A percentile compares a stretch with the other conserved stretches of the same genome.
Evolutionary conservation across 2,888 invertebrate species (phyloP).

Genomic region (Pollenia angustigena): DNA sequence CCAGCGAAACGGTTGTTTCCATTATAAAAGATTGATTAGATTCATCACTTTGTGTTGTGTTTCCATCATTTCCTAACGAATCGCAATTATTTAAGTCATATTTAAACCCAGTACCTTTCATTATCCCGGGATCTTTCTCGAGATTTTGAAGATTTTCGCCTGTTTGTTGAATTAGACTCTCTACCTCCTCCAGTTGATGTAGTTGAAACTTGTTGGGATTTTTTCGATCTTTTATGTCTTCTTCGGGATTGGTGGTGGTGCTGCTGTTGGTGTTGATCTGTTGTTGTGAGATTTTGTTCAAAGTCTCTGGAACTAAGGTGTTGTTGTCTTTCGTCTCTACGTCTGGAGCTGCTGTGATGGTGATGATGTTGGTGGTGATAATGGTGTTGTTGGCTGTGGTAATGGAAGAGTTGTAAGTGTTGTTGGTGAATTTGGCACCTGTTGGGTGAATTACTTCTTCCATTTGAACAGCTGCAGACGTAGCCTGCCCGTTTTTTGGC

Average conservation of each 20-base stretch:
- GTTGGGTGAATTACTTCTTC: slow-evolving; percentile 83
- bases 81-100: slow-evolving; percentile 53
- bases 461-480: slow-evolving; percentile 87
- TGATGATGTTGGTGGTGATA: slow-evolving; percentile 83
- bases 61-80: slow-evolving; percentile 81
- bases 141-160: slow-evolving; percentile 80
- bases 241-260: slow-evolving; percentile 77
- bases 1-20: slow-evolving; percentile 78
- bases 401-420: slow-evolving; percentile 75
- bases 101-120: slow-evolving; percentile 81
- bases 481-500: slow-evolving; percentile 91
- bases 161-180: slow-evolving; percentile 66
- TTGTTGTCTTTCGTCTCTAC: slow-evolving; percentile 81
- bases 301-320: slow-evolving; percentile 59
- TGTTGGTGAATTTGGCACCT: slow-evolving; percentile 83
- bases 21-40: slow-evolving; percentile 81
- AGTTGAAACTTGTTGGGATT: slow-evolving; percentile 74
- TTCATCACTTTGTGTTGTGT: slow-evolving; percentile 80
- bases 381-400: slow-evolving; percentile 83
- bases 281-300: slow-evolving; percentile 64
- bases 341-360: slow-evolving; percentile 85
- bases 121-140: slow-evolving; percentile 85
- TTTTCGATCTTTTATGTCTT: slow-evolving; percentile 80
- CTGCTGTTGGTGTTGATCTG: slow-evolving; percentile 61
- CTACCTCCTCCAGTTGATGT: slow-evolving; percentile 51